Evolutionary conservation across 2,888 invertebrate genomes (phyloP).

Genomic region (Caenorhabditis imperialis): DNA sequence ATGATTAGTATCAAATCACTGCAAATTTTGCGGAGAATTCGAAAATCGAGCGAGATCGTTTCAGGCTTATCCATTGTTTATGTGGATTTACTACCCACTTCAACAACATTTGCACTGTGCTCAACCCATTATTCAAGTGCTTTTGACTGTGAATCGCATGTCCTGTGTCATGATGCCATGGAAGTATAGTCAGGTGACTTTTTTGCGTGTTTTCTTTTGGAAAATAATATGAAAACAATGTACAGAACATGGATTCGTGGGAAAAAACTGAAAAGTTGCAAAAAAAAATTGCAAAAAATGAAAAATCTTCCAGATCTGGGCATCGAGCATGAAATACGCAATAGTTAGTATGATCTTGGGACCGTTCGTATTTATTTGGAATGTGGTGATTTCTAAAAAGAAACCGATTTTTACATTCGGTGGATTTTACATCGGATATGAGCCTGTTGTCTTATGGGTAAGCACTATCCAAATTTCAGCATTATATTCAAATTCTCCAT

Average conservation of each 20-base stretch:
- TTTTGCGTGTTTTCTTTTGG: not conserved
- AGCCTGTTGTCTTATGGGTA: slow-evolving; percentile 28
- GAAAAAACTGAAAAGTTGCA: slow-evolving; percentile 6
- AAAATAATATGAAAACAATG: slow-evolving; percentile 7
- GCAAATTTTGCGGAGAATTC: too few relatives aligned
- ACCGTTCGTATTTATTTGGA: slow-evolving; percentile 44
- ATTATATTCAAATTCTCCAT: too few relatives aligned
- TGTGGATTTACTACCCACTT: slow-evolving; percentile 30
- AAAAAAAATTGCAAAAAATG: slow-evolving; percentile 1
- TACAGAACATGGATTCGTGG: not conserved
- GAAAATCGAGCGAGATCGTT: too few relatives aligned
- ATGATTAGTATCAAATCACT: too few relatives aligned
- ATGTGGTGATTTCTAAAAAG: slow-evolving; percentile 29
- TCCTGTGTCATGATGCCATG: slow-evolving; percentile 42
- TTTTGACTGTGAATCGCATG: slow-evolving; percentile 41
- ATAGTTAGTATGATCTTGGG: slow-evolving; percentile 7
- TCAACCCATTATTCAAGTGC: slow-evolving; percentile 37
- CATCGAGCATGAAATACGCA: slow-evolving; percentile 19
- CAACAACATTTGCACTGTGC: slow-evolving; percentile 43
- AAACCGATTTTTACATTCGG: slow-evolving; percentile 29
- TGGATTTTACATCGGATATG: slow-evolving; percentile 38
- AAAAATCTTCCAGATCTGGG: slow-evolving; percentile 26
- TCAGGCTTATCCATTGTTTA: slow-evolving; percentile 18
- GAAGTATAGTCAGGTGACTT: slow-evolving; percentile 47
- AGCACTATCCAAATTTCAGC: too few relatives aligned